phyloP scores from a whole-genome alignment of 2,113 vertebrate species.

The Ploceus nigricollis region DNA sequence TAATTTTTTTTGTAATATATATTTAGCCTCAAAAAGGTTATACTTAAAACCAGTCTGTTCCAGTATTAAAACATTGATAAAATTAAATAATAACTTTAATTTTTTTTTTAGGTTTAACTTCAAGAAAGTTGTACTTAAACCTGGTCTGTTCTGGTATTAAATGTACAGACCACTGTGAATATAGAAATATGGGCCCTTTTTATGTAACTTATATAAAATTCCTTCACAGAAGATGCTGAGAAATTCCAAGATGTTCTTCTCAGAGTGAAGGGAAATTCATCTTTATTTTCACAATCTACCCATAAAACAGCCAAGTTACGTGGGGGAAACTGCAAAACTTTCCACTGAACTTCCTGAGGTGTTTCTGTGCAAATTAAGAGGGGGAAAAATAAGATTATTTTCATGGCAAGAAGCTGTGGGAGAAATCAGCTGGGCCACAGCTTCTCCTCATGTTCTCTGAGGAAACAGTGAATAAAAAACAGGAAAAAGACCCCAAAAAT shows the following conservation, averaged over 20 bases:
- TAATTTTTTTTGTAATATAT: neutral
- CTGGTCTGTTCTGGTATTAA: neutral
- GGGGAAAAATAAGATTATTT: neutral
- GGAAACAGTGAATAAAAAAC: neutral
- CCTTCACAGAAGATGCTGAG: neutral
- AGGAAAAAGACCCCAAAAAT: slow-evolving; percentile 40
- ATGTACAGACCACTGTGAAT: neutral
- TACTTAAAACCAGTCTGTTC: neutral
- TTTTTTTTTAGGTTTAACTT: neutral
- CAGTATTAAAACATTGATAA: neutral
- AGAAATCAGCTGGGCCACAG: neutral
- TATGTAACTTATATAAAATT: neutral
- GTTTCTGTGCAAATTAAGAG: neutral
- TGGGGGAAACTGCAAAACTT: neutral
- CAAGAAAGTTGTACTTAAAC: neutral
- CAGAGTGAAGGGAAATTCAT: neutral
- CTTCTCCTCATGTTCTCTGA: neutral
- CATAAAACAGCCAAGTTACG: accelerated
- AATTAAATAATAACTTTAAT: neutral
- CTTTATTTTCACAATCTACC: neutral
- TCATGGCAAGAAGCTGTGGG: neutral
- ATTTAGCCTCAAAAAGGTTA: neutral
- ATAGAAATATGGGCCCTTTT: neutral
- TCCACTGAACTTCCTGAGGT: too few species aligned
- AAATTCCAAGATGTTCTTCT: neutral